Base-by-base conservation (phyloP, 2,797 vertebrate species). In the Discoglossus pictus region DNA sequence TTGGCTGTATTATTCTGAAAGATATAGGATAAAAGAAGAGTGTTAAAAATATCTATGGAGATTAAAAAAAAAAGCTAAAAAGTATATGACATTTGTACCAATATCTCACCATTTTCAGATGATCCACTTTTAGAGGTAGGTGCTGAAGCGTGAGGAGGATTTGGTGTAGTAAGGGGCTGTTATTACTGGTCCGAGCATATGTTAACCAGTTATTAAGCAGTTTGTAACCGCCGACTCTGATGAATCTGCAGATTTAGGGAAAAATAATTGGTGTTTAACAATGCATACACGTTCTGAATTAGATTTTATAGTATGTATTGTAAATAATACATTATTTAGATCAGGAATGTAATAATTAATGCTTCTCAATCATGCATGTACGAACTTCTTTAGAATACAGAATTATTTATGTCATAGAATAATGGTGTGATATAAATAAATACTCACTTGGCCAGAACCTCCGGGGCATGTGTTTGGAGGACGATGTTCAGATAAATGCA, bases 401-500 rank as follows among this genome's bases (percentile, higher is more conserved):
- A n/a, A n/a, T n/a, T n/a, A n/a, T n/a, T n/a, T n/a, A n/a, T n/a
- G n/a, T n/a, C n/a, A n/a, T n/a, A n/a, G n/a, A n/a, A n/a, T n/a
- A n/a, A n/a, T n/a, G n/a, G n/a, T n/a, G n/a, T n/a, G n/a, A n/a
- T n/a, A n/a, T n/a, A n/a, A n/a, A n/a, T n/a, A n/a, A n/a, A n/a
- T n/a, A 68, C 89, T 77, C 79, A 98, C 95, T 92, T 91, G 68
- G 92, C 87, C 2, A 98, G 85, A 61, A 95, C 74, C 60, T 97
- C 95, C 0, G 93, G 91, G 1, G 94, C 89, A 1, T 90, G 92
- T 0, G 96, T 98, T 81, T 98, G 96, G 66, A 98, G 87, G 17
- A 98, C 78, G 77, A 98, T 94, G 80, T 96, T 98, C 66, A 98
- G 81, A 81, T 98, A 98, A 76, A 96, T 95, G 73, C 96, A 98